phyloP scores from a whole-genome alignment of 2,888 invertebrate genomes.

The Geophilus truncorum region DNA sequence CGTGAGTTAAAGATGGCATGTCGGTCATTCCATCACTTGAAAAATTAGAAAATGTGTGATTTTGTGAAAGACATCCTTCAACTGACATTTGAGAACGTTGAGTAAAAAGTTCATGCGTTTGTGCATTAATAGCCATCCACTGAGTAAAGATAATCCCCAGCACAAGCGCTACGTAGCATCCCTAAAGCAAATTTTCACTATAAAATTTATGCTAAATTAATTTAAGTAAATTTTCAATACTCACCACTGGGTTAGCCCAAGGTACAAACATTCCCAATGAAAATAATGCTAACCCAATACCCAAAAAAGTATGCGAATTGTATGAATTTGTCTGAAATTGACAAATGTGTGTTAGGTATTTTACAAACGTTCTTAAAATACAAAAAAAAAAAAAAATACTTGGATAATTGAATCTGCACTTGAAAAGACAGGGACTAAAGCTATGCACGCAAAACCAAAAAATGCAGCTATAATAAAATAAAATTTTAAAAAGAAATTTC shows the following conservation, averaged over 20 bases:
- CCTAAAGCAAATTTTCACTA: neutral
- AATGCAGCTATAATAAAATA: slow-evolving; percentile 53
- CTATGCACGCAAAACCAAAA: slow-evolving; percentile 71
- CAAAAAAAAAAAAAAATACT: neutral
- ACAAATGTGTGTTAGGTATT: neutral
- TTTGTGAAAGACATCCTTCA: neutral
- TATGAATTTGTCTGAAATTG: neutral
- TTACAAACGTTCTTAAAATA: too few relatives aligned
- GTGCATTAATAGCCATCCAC: neutral
- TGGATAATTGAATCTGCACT: neutral
- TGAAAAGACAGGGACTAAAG: slow-evolving; percentile 55
- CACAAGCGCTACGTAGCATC: neutral
- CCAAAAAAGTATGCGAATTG: neutral
- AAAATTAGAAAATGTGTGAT: neutral
- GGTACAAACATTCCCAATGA: slow-evolving; percentile 84
- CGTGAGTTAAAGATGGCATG: neutral
- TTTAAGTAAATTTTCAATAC: slow-evolving; percentile 30
- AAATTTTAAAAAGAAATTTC: neutral
- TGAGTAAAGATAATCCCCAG: neutral
- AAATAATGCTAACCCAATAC: slow-evolving; percentile 61
- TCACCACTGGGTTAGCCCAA: slow-evolving; percentile 73
- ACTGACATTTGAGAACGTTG: neutral
- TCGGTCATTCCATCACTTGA: neutral
- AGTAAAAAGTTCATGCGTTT: neutral
- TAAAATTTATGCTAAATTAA: neutral